A percentile compares a stretch with the other conserved stretches of the same genome.
phyloP scores from a whole-genome alignment of 2,797 vertebrate species.

The Botia kubotai region DNA sequence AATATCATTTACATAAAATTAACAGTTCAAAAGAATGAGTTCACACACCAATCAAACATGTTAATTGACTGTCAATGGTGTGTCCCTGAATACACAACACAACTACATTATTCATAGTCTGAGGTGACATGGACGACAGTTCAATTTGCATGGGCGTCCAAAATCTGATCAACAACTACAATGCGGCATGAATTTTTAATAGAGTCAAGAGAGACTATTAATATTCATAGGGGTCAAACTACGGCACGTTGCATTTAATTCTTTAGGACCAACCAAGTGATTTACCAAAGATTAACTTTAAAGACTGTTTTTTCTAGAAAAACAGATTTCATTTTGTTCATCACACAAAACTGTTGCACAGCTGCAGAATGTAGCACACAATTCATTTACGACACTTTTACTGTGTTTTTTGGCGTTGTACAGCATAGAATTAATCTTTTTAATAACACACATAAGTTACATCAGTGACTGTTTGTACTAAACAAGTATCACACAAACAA shows the following conservation, averaged over 20 bases:
- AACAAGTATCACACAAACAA: no score
- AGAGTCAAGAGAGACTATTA: slow-evolving; percentile 87
- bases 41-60: slow-evolving; percentile 94
- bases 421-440: no score
- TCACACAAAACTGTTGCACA: no score
- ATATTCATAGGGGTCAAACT: slow-evolving; percentile 97
- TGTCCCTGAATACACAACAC: slow-evolving; percentile 94
- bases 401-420: no score
- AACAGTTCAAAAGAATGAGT: slow-evolving; percentile 99
- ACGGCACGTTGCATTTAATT: slow-evolving; percentile 89
- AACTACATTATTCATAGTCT: slow-evolving; percentile 99
- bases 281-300: no score
- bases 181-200: slow-evolving; percentile 97
- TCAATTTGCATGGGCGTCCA: slow-evolving; percentile 99
- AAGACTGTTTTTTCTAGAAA: no score
- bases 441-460: no score
- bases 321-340: no score
- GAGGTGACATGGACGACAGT: slow-evolving; percentile 97
- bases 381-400: no score
- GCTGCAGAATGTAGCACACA: no score
- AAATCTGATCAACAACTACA: slow-evolving; percentile 99
- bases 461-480: no score
- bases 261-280: no score
- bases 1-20: slow-evolving; percentile 89
- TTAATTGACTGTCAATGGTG: slow-evolving; percentile 81